phyloP scores from a whole-genome alignment of 2,888 invertebrate genomes.

The Dynastes tityus region DNA sequence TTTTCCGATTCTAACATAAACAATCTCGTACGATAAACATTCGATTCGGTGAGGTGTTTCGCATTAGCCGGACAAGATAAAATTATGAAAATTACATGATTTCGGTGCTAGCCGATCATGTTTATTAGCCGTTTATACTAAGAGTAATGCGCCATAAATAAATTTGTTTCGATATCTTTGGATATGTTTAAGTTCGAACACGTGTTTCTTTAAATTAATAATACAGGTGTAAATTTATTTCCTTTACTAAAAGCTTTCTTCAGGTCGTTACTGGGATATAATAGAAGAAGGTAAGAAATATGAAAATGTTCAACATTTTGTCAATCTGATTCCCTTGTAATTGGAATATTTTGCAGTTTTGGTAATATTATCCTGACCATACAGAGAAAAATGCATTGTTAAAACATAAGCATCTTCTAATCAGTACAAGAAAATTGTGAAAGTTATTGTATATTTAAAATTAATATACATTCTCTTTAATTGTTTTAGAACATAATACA shows the following conservation, averaged over 20 bases:
- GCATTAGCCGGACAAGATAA: conserved; percentile 34
- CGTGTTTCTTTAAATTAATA: conserved; percentile 43
- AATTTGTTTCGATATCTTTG: conserved; percentile 35
- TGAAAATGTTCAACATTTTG: too few species aligned
- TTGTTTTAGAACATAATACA: too few species aligned
- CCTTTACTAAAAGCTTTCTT: conserved; percentile 22
- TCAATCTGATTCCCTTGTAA: too few species aligned
- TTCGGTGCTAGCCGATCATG: conserved; percentile 28
- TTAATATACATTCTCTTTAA: too few species aligned
- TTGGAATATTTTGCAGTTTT: too few species aligned
- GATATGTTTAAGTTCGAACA: conserved; percentile 11
- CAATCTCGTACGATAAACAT: conserved; percentile 35
- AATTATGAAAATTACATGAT: conserved; percentile 43
- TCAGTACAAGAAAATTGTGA: too few species aligned
- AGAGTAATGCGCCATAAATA: conserved; percentile 27
- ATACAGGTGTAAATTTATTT: conserved; percentile 34
- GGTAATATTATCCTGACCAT: too few species aligned
- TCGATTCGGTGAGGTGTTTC: conserved; percentile 34
- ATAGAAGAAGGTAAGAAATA: too few species aligned
- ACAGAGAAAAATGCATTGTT: too few species aligned
- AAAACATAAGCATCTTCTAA: too few species aligned
- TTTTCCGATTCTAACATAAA: conserved; percentile 32
- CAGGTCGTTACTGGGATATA: not conserved
- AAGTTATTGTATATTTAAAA: too few species aligned
- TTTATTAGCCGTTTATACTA: conserved; percentile 37